Evolutionary conservation across 2,797 vertebrate species (phyloP).

Genomic region (Malacoraja senta): DNA sequence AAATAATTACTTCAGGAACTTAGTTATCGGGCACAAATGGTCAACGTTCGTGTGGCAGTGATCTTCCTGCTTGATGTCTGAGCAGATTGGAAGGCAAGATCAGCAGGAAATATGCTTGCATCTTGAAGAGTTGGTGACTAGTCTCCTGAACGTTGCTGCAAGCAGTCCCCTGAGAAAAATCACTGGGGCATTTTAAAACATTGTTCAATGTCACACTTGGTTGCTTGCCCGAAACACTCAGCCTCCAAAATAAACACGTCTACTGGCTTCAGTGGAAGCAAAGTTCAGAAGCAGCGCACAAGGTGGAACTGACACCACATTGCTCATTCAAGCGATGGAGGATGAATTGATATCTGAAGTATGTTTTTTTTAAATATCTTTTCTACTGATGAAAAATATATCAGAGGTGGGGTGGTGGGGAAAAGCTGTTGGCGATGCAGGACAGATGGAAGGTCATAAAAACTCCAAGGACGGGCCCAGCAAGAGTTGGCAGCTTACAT

Average conservation of each 20-base stretch:
- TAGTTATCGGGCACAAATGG: not conserved
- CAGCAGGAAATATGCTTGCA: not conserved
- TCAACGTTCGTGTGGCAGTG: not conserved
- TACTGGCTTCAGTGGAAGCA: no score
- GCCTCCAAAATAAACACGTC: no score
- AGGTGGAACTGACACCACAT: no score
- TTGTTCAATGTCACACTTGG: no score
- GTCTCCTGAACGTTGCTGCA: not conserved
- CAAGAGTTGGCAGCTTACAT: not conserved
- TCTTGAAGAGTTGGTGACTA: not conserved
- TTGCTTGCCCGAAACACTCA: no score
- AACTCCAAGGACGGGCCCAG: not conserved
- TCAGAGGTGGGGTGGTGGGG: not conserved
- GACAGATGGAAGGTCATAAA: not conserved
- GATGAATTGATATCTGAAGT: not conserved
- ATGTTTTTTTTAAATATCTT: not conserved
- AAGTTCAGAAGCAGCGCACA: no score
- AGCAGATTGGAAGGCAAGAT: not conserved
- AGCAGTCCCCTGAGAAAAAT: not conserved
- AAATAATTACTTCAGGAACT: slow-evolving; percentile 3
- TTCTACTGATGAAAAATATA: not conserved
- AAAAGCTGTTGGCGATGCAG: no score
- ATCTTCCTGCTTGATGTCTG: not conserved
- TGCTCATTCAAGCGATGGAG: no score
- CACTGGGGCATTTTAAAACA: not conserved